phyloP scores from a whole-genome alignment of 2,888 invertebrate genomes.

The Stramonita haemastoma region DNA sequence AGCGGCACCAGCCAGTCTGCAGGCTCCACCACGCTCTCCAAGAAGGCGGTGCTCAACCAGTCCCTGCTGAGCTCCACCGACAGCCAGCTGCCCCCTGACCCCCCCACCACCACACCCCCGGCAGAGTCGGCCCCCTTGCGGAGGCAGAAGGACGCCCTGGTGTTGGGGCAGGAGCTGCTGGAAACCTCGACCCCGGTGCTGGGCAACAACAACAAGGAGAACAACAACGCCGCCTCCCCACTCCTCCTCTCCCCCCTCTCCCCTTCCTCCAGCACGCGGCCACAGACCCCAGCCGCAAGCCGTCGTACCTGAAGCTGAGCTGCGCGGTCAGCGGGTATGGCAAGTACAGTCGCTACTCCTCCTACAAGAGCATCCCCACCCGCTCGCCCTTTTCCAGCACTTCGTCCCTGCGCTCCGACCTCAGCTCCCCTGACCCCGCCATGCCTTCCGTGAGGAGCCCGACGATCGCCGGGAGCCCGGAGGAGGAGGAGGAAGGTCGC shows the following conservation, averaged over 20 bases:
- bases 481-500: not conserved
- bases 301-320: slow-evolving; percentile 73
- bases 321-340: slow-evolving; percentile 74
- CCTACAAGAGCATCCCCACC: slow-evolving; percentile 67
- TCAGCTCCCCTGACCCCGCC: slow-evolving; percentile 56
- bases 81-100: slow-evolving; percentile 37
- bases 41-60: slow-evolving; percentile 49
- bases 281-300: slow-evolving; percentile 62
- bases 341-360: slow-evolving; percentile 67
- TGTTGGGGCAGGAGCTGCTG: slow-evolving; percentile 48
- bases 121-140: slow-evolving; percentile 21
- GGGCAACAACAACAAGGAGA: slow-evolving; percentile 45
- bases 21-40: slow-evolving; percentile 46
- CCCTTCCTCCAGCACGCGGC: slow-evolving; percentile 44
- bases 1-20: slow-evolving; percentile 54
- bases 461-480: slow-evolving; percentile 35
- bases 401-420: slow-evolving; percentile 59
- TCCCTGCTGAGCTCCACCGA: slow-evolving; percentile 46
- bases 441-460: slow-evolving; percentile 60
- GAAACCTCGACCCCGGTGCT: slow-evolving; percentile 31
- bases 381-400: slow-evolving; percentile 70
- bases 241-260: slow-evolving; percentile 17
- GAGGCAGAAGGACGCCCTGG: slow-evolving; percentile 41
- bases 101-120: slow-evolving; percentile 29
- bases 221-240: slow-evolving; percentile 37